Conservation (phyloP, 2,797 vertebrate genomes). For the Pipistrellus pipistrellus region DNA sequence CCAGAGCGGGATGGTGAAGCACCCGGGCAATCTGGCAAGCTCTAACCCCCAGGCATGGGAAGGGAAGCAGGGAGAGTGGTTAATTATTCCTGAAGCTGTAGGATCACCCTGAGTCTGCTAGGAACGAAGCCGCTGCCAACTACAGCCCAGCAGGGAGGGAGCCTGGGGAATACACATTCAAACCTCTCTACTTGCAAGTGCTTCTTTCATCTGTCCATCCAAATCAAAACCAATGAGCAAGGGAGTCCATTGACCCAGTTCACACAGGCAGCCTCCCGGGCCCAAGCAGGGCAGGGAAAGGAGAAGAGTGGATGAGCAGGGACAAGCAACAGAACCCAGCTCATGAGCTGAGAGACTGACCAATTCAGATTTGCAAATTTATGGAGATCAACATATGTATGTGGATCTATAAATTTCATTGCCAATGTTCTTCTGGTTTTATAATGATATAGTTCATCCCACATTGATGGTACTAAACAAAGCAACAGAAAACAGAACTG, state of each 20-base stretch:
- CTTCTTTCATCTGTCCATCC: background rate
- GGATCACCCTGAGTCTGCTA: background rate
- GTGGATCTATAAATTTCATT: background rate
- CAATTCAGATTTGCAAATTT: background rate
- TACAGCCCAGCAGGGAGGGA: background rate
- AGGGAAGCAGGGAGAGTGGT: background rate
- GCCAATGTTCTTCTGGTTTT: constrained; percentile 11
- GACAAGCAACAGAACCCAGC: background rate
- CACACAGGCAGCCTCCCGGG: background rate
- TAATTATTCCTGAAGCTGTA: background rate
- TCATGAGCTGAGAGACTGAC: background rate
- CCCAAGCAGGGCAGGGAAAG: too few relatives aligned
- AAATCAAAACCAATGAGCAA: background rate
- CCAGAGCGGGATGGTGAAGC: background rate
- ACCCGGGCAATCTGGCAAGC: background rate
- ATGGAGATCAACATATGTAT: background rate
- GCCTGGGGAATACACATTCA: background rate
- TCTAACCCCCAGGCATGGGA: background rate
- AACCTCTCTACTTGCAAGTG: background rate
- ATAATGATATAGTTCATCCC: background rate
- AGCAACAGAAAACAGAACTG: background rate
- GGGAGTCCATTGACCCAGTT: background rate
- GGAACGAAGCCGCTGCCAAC: background rate
- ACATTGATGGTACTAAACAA: background rate
- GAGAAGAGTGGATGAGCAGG: background rate